Evolutionary conservation across 2,797 vertebrate genomes (phyloP), one percentile per base, ranked within the genome.

Genomic region (Mallotus villosus): DNA sequence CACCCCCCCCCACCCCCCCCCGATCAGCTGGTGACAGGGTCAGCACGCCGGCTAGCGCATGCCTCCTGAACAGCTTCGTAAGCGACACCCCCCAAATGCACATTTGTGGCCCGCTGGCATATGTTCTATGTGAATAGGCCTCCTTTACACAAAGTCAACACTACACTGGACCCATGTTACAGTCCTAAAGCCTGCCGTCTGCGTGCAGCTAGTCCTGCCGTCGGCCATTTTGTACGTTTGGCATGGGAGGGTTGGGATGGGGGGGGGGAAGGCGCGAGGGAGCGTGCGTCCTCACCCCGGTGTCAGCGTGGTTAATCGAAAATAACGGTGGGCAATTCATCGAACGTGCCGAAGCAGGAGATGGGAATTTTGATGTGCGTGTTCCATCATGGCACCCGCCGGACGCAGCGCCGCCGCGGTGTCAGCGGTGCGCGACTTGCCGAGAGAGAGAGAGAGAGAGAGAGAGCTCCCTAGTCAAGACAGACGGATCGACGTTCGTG

Each of bases 321-420:
- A 92, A 91, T 91, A 91, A 90, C 89, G 85, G 85, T 86, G 74
- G 17, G 86, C 85, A 89, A 91, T 90, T 92, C 91, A 91, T 91
- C 84, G 85, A 75, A 88, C 84, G 87, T 90, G 89, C 87, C 88
- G 91, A 91, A 89, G 86, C 86, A 85, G 72, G 86, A 90, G 90
- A 91, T 91, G 66, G 81, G 6, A 88, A 91, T 91, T 91, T 89
- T 89, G 88, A 91, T 90, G 89, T 81, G 78, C 73, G 81, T 71
- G 74, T 88, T 92, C 87, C 83, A 90, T 92, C 89, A 34, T 5
- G 32, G 32, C 32, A 6, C 5, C 6, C 32, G 32, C 5, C 32
- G 32, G 32, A 34, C 32, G 25, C 25, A 3, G 25, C 25, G 25
- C 2, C 25, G 25, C 25, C 25, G 25, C 25, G 25, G 3, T 27